phyloP scores from a whole-genome alignment of 2,113 vertebrate species.

The Hyperoodon ampullatus region DNA sequence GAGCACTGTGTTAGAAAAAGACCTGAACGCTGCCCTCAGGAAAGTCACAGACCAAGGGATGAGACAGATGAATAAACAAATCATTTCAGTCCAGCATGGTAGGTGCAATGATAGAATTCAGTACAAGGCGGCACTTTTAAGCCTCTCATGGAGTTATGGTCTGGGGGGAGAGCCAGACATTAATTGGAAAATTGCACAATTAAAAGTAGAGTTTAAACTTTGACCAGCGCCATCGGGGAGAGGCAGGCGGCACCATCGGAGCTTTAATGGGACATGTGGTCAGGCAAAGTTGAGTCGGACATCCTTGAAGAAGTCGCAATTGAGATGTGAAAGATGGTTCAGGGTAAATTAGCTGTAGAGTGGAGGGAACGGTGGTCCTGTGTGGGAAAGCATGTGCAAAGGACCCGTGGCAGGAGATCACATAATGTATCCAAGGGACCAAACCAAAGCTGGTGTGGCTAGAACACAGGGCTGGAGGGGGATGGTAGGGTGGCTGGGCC shows the following conservation, averaged over 20 bases:
- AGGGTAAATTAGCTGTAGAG: background rate
- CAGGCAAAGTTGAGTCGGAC: background rate
- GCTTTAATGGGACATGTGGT: background rate
- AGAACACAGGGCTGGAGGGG: background rate
- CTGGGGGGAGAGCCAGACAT: background rate
- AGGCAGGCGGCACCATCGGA: background rate
- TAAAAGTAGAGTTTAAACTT: background rate
- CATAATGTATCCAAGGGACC: background rate
- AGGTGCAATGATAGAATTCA: background rate
- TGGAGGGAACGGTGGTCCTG: background rate
- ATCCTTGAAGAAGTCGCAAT: background rate
- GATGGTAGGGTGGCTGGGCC: background rate
- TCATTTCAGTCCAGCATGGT: background rate
- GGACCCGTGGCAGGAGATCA: background rate
- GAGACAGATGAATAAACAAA: conserved; percentile 46
- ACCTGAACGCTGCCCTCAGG: background rate
- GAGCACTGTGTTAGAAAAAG: conserved; percentile 47
- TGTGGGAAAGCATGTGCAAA: background rate
- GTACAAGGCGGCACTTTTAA: background rate
- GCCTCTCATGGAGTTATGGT: background rate
- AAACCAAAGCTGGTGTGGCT: background rate
- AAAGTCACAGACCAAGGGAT: conserved; percentile 3
- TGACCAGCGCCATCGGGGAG: background rate
- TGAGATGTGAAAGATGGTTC: background rate
- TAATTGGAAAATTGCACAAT: background rate